Evolutionary conservation across 2,888 invertebrate species (phyloP), one percentile per base, ranked within the genome.

Genomic region (Hipparchia semele): DNA sequence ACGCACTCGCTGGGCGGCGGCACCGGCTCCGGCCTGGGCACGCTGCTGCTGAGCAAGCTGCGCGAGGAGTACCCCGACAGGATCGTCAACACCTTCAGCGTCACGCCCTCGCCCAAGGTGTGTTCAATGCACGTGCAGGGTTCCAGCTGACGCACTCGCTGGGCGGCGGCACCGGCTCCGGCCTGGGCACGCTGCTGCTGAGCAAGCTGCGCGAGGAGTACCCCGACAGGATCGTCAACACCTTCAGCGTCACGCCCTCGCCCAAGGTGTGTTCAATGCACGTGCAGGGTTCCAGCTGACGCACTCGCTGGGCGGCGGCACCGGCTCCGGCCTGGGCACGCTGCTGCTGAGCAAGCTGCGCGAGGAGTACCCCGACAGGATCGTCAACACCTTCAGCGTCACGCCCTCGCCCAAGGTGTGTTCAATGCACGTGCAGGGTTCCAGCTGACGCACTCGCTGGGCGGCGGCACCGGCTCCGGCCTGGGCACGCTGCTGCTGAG

Each of bases 401-500:
- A 46, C 46, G 46, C 46, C 46, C 46, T 46, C 46, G 46, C 46
- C 46, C 6, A 46, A 46, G 46, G 46, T 46, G 46, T 46, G 46
- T 46, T 46, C 46, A 23, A 6, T 46, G 46, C 6, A 46, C 89
- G 46, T 46, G 46, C 13, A 92, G 92, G 95, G 81, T 97, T 96
- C 94, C 97, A 97, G 88, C 86, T 97, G 79, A 96, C 97, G 0
- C 97, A 97, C 86, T 97, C 97, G 0, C 91, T 97, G 73, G 97
- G 97, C 62, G 97, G 97, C 71, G 97, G 97, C 72, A 97, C 97
- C 0, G 97, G 97, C 0, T 97, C 97, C 0, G 97, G 97, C 6
- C 95, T 98, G 90, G 97, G 97, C 49, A 97, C 97, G 0, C 89
- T 98, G 70, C 94, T 97, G 59, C 96, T 97, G 78, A 96, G 96